Evolutionary conservation across 2,797 vertebrate species (phyloP).

Genomic region (Gobionotothen gibberifrons): DNA sequence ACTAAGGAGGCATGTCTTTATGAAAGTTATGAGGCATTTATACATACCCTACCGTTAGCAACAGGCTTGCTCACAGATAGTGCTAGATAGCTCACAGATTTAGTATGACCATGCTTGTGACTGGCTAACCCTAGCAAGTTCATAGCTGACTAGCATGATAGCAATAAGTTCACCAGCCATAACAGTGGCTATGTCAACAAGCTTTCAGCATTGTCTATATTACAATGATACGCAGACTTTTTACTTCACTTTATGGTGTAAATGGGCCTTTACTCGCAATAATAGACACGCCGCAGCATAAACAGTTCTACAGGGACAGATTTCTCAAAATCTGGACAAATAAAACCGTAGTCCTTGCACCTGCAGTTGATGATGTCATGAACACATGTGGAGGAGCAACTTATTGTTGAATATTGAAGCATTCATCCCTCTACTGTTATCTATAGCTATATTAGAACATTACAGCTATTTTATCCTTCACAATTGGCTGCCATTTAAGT

Average conservation of each 20-base stretch:
- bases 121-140: too few relatives aligned
- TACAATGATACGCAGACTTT: background rate
- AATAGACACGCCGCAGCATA: background rate
- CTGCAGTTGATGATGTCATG: background rate
- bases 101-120: background rate
- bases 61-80: background rate
- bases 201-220: background rate
- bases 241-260: background rate
- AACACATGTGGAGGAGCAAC: background rate
- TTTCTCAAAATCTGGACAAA: conserved; percentile 11
- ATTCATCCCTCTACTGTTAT: background rate
- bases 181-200: background rate
- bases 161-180: background rate
- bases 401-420: background rate
- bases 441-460: background rate
- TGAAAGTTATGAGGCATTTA: background rate
- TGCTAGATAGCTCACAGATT: background rate
- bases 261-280: background rate
- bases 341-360: background rate
- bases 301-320: background rate
- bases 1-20: background rate
- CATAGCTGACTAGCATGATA: background rate
- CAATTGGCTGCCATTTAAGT: background rate
- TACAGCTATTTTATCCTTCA: background rate
- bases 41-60: background rate